Conservation (phyloP, 53 echinoderm and acorn worm species). For the Temnopleurus reevesii region DNA sequence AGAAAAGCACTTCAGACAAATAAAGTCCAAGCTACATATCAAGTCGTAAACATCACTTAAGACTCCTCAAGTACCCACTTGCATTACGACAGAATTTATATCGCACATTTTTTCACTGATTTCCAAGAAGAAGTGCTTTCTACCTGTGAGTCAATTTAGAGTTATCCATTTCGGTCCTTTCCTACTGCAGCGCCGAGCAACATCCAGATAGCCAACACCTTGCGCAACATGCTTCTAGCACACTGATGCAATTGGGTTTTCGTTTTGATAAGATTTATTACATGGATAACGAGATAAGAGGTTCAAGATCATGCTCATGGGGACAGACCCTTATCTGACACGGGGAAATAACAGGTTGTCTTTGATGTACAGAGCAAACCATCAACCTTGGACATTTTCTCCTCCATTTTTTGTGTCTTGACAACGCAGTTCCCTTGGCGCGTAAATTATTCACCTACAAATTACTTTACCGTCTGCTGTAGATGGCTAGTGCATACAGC, state of each 20-base stretch:
- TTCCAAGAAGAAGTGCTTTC: not conserved
- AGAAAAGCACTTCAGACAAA: not conserved
- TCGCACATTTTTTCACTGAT: not conserved
- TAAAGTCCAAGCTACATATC: not conserved
- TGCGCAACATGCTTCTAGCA: not conserved
- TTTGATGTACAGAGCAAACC: not conserved
- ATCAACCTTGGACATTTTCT: constrained; percentile 35
- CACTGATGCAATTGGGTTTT: not conserved
- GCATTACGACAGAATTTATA: not conserved
- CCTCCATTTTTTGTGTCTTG: constrained; percentile 35
- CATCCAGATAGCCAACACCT: not conserved
- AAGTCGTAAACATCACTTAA: not conserved
- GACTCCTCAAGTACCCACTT: not conserved
- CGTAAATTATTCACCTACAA: constrained; percentile 59
- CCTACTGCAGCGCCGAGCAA: not conserved
- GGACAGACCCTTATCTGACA: not conserved
- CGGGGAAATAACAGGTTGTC: constrained; percentile 49
- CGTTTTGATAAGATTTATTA: not conserved
- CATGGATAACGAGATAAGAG: not conserved
- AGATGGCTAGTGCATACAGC: constrained; percentile 41
- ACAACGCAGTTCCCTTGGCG: constrained; percentile 51
- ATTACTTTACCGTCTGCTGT: constrained; percentile 58
- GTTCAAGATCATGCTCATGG: not conserved
- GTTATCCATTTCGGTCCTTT: not conserved
- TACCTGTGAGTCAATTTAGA: not conserved